Base-by-base conservation (phyloP, 2,113 vertebrate species). In the Cyanistes caeruleus region DNA sequence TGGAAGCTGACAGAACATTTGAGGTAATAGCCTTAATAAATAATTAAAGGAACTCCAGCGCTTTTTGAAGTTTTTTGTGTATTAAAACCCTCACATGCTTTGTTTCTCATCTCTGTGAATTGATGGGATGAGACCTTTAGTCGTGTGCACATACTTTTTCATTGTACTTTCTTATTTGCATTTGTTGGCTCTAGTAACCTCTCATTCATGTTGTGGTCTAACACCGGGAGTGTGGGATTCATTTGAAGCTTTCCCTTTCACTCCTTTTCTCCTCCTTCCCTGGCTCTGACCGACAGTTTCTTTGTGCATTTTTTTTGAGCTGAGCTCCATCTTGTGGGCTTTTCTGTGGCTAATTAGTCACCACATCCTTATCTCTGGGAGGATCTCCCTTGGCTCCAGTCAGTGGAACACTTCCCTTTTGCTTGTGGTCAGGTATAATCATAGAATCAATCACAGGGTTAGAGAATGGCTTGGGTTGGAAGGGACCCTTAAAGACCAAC, bases 261-360 rank as follows among this genome's bases (percentile, higher is more conserved):
- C 52, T 82, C 30, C 49, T 62, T 84, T 92, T 20, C 75, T 31
- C 24, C n/a, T 65, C 30, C 52, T 77, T 31, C 53, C 10, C 35
- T 25, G 55, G 10, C 68, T 92, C 84, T 43, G 37, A n/a, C 41
- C 11, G 7, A 49, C 4, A 6, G 22, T 15, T 27, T 30, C 62
- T 63, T 49, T 24, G 33, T 21, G 46, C 12, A 43, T 68, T 81
- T 43, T 70, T 83, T 76, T 65, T 84, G 96, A 84, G 46, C 33
- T 58, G 85, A 89, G 90, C 94, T 93, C 95, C 85, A 89, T 64
- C 88, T 91, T 85, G 85, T 4, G 33, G 92, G 46, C 74, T 76
- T 91, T 93, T 31, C 2, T 1, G 14, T 3, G 4, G 31, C 39
- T 59, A 30, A 65, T 86, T 76, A 69, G 21, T 68, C 90, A 79